Conservation (phyloP, 2,797 vertebrate genomes). For the Amblyraja radiata region DNA sequence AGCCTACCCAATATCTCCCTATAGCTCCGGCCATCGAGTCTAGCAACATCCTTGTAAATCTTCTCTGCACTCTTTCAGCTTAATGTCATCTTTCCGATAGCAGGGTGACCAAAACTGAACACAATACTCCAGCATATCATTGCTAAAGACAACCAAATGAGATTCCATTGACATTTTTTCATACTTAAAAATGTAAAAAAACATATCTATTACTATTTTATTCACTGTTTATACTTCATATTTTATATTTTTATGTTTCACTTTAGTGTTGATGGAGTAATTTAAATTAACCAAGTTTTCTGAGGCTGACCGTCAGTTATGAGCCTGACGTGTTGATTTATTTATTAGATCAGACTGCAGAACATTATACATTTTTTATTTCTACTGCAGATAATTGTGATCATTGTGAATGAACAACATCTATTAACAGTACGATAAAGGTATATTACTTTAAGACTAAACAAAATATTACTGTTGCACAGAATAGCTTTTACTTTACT, state of each 20-base stretch:
- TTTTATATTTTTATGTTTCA: background rate
- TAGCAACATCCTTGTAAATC: too few species aligned
- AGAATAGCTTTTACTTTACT: too few species aligned
- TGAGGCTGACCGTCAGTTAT: background rate
- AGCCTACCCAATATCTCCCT: too few species aligned
- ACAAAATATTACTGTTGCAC: background rate
- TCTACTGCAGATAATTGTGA: too few species aligned
- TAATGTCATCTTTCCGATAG: too few species aligned
- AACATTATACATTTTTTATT: background rate
- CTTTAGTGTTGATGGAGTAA: background rate
- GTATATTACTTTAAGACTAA: background rate
- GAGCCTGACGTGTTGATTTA: background rate
- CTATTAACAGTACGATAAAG: background rate
- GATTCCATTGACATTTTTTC: background rate
- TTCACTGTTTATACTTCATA: background rate
- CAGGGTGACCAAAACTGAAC: too few species aligned
- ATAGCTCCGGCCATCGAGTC: too few species aligned
- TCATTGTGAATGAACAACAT: background rate
- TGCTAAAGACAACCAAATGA: background rate
- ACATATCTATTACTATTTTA: background rate
- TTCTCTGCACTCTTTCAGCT: too few species aligned
- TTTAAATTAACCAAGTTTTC: background rate
- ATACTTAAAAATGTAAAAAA: background rate
- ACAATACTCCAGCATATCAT: background rate
- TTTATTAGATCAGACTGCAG: background rate